Evolutionary conservation across 2,888 invertebrate genomes (phyloP), one percentile per base, ranked within the genome.

Genomic region (Caenorhabditis doughertyi): DNA sequence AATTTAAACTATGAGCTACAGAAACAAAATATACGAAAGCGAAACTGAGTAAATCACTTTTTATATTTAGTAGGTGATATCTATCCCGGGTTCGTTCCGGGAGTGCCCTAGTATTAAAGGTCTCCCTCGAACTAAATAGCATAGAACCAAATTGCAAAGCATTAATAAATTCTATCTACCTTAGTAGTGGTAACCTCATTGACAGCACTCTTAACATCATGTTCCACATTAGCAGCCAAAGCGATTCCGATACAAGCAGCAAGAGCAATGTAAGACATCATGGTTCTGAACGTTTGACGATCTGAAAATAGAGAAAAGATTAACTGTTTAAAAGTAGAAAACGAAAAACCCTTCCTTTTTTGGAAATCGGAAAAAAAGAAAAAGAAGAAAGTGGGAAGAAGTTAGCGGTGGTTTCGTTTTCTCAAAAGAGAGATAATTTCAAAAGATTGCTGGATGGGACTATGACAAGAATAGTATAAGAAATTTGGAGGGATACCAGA

Each of bases 161-260:
- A n/a, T n/a, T 21, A 55, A 51, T 16, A 2, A 49, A 16, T 58
- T 51, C 49, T 32, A 42, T n/a, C 21, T 60, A 87, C 87, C 85
- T 88, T 85, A 25, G 88, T 88, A 9, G 84, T 84, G 16, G 88
- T 88, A 21, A 88, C 85, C 56, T 88, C 87, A 51, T 87, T 88
- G 68, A 88, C 85, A 23, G 88, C 82, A 53, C 83, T 84, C 67
- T 88, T 83, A 39, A 88, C 85, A 23, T 87, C 86, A 13, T 77
- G 44, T 44, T 76, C 74, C 35, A 76, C 74, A 35, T 76, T 72
- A 27, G 82, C 80, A 32, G 71, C 76, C 16, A 64, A 25, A 29
- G 77, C 83, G 29, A 70, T 60, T 47, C 72, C 67, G 39, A 80
- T 79, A 29, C 81, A 80, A 8, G 73, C 70, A 35, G 76, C 76